Percentiles rank a stretch among this genome's conserved stretches.
phyloP scores from a whole-genome alignment of 2,888 invertebrate genomes.

The Galeruca laticollis region DNA sequence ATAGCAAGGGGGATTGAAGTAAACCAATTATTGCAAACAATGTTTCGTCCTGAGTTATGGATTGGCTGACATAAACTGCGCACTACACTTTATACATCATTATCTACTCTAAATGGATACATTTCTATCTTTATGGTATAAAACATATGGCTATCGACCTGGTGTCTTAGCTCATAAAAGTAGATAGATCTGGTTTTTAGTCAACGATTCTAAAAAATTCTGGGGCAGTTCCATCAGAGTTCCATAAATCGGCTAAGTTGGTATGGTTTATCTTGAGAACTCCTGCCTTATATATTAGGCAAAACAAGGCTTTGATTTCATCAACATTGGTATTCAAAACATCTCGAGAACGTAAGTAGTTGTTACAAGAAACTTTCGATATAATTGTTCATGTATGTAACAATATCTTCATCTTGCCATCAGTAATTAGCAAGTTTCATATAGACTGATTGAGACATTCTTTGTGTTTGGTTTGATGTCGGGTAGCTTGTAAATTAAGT shows the following conservation, averaged over 20 bases:
- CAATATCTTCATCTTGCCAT: neutral
- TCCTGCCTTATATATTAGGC: neutral
- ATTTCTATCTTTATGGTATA: neutral
- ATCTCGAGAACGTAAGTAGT: constrained; percentile 4
- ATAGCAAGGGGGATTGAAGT: neutral
- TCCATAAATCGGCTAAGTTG: constrained; percentile 1
- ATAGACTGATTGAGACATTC: constrained; percentile 12
- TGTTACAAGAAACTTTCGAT: constrained; percentile 7
- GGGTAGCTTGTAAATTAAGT: too few species aligned
- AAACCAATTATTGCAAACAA: neutral
- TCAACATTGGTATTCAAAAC: too few species aligned
- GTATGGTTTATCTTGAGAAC: neutral
- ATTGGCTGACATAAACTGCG: neutral
- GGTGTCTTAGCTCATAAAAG: constrained; percentile 9
- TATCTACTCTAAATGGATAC: neutral
- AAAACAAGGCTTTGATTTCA: too few species aligned
- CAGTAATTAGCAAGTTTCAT: constrained; percentile 10
- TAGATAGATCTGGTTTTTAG: constrained; percentile 4
- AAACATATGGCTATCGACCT: neutral
- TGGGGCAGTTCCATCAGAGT: constrained; percentile 20
- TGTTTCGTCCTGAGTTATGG: neutral
- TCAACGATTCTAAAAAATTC: constrained; percentile 15
- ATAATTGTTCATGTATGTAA: neutral
- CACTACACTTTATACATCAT: neutral
- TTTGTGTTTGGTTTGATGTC: constrained; percentile 10